phyloP scores from a whole-genome alignment of 2,888 invertebrate species.

The Andrena trimmerana region DNA sequence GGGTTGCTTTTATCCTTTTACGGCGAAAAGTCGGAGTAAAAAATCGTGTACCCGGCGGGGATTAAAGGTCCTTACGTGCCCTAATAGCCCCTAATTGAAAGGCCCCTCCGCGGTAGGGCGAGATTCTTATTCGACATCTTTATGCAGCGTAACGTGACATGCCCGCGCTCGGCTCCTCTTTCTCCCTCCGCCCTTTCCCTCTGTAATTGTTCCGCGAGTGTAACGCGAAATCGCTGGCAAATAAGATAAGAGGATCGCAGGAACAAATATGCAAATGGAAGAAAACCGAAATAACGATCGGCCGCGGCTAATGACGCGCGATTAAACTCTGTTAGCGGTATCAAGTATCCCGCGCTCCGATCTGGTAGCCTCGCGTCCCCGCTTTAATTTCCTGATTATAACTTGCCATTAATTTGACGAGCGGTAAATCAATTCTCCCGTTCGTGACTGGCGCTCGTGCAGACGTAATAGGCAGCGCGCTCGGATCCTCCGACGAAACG shows the following conservation, averaged over 20 bases:
- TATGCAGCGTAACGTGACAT: slow-evolving; percentile 64
- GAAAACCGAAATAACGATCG: slow-evolving; percentile 49
- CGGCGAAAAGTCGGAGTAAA: slow-evolving; percentile 73
- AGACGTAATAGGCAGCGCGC: slow-evolving; percentile 49
- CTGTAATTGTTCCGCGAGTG: slow-evolving; percentile 25
- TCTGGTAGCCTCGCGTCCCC: background rate
- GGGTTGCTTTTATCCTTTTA: slow-evolving; percentile 71
- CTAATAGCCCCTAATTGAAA: slow-evolving; percentile 82
- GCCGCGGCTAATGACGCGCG: slow-evolving; percentile 42
- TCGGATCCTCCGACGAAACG: slow-evolving; percentile 23
- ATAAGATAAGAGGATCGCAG: background rate
- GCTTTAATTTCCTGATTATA: slow-evolving; percentile 50
- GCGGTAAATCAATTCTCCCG: slow-evolving; percentile 54
- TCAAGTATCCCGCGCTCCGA: slow-evolving; percentile 9
- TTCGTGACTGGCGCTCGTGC: slow-evolving; percentile 36
- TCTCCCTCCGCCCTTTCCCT: slow-evolving; percentile 2
- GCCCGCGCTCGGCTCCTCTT: slow-evolving; percentile 18
- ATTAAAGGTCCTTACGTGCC: slow-evolving; percentile 76
- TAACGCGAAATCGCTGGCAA: slow-evolving; percentile 1
- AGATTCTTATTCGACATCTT: slow-evolving; percentile 72
- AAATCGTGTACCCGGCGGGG: slow-evolving; percentile 75
- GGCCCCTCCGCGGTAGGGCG: slow-evolving; percentile 60
- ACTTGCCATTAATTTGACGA: slow-evolving; percentile 53
- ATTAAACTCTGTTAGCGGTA: slow-evolving; percentile 48
- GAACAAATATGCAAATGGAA: slow-evolving; percentile 40